phyloP scores from a whole-genome alignment of 2,113 vertebrate genomes.

The Naja naja region DNA sequence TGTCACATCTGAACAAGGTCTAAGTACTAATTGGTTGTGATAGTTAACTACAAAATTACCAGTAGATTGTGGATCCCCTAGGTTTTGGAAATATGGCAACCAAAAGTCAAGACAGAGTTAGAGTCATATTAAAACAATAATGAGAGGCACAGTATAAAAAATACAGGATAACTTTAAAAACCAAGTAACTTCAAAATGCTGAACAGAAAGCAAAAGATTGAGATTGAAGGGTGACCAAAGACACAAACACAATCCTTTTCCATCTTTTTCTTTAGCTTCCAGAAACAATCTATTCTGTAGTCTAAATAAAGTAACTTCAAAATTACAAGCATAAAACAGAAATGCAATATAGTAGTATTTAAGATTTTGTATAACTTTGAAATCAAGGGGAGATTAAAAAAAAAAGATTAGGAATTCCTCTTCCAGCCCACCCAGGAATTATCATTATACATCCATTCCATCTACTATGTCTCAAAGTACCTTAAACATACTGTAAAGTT shows the following conservation, averaged over 20 bases:
- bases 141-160: background rate
- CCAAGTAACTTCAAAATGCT: background rate
- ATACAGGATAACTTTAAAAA: background rate
- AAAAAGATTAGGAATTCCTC: background rate
- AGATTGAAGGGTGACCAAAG: background rate
- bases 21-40: background rate
- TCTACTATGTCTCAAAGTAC: background rate
- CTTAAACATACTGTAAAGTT: background rate
- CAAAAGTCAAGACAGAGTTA: background rate
- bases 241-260: background rate
- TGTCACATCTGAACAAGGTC: background rate
- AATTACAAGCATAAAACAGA: background rate
- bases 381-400: background rate
- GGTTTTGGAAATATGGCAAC: background rate
- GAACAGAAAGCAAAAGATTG: background rate
- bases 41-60: background rate
- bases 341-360: background rate
- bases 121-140: background rate
- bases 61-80: background rate
- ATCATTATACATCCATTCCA: background rate
- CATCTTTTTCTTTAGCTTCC: background rate
- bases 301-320: background rate
- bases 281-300: background rate
- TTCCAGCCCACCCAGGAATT: background rate
- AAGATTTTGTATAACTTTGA: background rate